Percentiles rank a stretch among this genome's conserved stretches.
Conservation (phyloP, 2,888 invertebrate species). For the Lacanobia oleracea region DNA sequence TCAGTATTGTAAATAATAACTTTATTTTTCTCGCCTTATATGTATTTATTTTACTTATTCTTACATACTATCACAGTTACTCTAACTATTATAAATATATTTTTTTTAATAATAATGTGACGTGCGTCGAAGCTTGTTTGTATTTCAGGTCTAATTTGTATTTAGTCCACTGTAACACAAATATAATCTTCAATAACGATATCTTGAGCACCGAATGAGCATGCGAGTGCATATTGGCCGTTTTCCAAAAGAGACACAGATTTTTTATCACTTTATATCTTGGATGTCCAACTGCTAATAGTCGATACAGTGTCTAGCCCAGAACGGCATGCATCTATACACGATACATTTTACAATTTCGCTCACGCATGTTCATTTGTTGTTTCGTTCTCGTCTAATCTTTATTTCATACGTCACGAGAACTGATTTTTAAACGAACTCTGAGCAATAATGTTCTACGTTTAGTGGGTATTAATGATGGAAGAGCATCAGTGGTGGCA, state of each 20-base stretch:
- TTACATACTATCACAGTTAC: conserved; percentile 64
- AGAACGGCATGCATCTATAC: conserved; percentile 56
- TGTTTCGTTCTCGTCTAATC: conserved; percentile 81
- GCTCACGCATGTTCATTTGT: conserved; percentile 88
- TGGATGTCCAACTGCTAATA: conserved; percentile 39
- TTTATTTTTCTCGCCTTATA: conserved; percentile 72
- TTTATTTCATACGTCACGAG: conserved; percentile 78
- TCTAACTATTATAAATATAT: conserved; percentile 62
- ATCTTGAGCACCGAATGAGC: conserved; percentile 84
- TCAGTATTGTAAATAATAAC: conserved; percentile 74
- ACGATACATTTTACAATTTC: conserved; percentile 64
- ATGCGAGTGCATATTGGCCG: conserved; percentile 82
- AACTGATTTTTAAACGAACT: conserved; percentile 75
- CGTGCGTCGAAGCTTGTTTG: conserved; percentile 77
- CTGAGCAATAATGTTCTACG: conserved; percentile 73
- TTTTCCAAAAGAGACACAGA: conserved; percentile 63
- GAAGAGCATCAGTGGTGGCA: neutral
- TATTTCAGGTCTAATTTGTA: conserved; percentile 77
- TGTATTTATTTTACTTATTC: conserved; percentile 70
- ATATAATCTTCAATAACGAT: conserved; percentile 71
- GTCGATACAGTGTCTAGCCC: conserved; percentile 50
- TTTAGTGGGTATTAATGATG: conserved; percentile 22
- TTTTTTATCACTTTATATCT: conserved; percentile 34
- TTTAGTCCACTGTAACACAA: conserved; percentile 78
- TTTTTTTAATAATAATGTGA: conserved; percentile 64